Conservation (phyloP, 30 jellyfish, hydroid and myxozoan genomes). For the Clytia hemisphaerica region DNA sequence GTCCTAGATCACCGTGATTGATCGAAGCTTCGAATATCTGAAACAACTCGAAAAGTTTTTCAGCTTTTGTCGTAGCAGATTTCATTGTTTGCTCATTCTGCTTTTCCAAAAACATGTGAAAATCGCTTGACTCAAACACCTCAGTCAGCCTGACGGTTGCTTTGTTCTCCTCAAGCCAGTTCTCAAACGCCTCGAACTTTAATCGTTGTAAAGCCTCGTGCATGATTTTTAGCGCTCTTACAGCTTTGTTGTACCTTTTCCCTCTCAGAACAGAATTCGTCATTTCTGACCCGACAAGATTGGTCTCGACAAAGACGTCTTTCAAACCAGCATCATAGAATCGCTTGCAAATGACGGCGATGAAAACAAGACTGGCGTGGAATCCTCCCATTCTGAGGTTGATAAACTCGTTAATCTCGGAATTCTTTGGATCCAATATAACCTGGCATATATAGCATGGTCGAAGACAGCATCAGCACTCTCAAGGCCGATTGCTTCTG, state of each 20-base stretch:
- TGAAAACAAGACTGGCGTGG: neutral
- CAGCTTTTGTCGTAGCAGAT: neutral
- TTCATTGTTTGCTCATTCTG: no score
- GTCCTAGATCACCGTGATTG: neutral
- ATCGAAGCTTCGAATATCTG: neutral
- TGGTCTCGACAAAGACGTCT: neutral
- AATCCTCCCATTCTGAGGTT: slow-evolving; percentile 13
- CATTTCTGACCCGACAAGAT: slow-evolving; percentile 24
- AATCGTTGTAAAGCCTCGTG: no score
- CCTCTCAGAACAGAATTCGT: slow-evolving; percentile 14
- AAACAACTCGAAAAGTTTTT: neutral
- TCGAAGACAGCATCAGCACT: slow-evolving; percentile 4
- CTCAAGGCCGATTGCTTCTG: slow-evolving; percentile 4
- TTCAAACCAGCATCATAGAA: slow-evolving; percentile 5
- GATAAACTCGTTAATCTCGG: neutral
- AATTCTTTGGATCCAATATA: neutral
- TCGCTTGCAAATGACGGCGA: slow-evolving; percentile 22
- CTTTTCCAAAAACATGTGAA: neutral
- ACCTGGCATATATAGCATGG: slow-evolving; percentile 14
- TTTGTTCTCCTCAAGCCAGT: slow-evolving; percentile 8
- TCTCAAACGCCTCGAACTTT: slow-evolving; percentile 8
- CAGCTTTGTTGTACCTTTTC: slow-evolving; percentile 20
- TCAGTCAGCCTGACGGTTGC: no score
- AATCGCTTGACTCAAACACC: neutral
- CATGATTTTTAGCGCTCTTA: slow-evolving; percentile 8